Base-by-base conservation (phyloP, 2,797 vertebrate genomes). In the Octomys mimax region DNA sequence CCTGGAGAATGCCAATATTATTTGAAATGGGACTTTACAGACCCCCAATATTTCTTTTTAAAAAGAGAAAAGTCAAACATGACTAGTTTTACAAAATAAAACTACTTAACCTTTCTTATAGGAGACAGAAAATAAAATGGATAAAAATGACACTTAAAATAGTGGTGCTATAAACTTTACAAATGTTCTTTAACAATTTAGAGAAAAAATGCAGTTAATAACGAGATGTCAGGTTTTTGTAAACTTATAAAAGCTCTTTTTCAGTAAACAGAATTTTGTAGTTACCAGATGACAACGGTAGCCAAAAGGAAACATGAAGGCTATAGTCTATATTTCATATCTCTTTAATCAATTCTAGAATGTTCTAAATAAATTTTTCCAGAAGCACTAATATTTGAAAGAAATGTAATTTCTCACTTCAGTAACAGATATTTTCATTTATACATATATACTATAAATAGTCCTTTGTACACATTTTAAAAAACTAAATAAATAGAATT, bases 211-310 rank as follows among this genome's bases (percentile, higher is more conserved):
- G 42, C 52, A 49, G 52, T 70, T 94, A 70, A 93, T 71, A 33
- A 78, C 46, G 73, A 95, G 12, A 84, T 52, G 84, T 52, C 46
- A 87, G 9, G 62, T 86, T 84, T 84, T 61, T 70, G 9, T 96
- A 82, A 70, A 95, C 64, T 57, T 89, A 92, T 91, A 96, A 77
- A 73, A n/a, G 36, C 7, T 70, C 79, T 95, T 94, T 83, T 64
- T 64, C 26, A 26, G 62, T 24, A 94, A 18, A 85, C 39, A 87
- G 39, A 89, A 89, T 87, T 85, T 92, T 95, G 28, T 24, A 79
- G 57, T 42, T 68, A 77, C 33, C 49, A 75, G 33, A 77, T 46
- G 42, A 93, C 22, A 39, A 90, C 85, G n/a, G 82, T 92, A 57
- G 73, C 46, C n/a, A 84, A 83, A 92, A 61, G 71, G 83, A 97